Percentiles rank a stretch among this genome's conserved stretches.
Conservation (phyloP, 1,140 invertebrate species). For the Zaprionus gabonicus region DNA sequence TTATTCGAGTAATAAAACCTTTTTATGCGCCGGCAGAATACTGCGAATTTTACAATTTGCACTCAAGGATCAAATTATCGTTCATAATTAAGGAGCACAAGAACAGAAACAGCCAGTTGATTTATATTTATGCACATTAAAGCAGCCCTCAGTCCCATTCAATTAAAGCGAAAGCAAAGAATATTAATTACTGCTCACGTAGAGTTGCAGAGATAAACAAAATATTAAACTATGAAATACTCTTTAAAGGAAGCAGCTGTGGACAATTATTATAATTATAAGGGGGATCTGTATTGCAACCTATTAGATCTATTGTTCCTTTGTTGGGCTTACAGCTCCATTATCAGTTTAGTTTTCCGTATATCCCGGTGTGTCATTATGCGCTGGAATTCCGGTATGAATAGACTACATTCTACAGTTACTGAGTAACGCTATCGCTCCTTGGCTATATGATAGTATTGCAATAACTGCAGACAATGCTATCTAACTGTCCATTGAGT, state of each 20-base stretch:
- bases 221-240: not conserved
- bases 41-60: not conserved
- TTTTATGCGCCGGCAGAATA: not conserved
- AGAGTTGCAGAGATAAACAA: not conserved
- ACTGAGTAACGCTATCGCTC: no score
- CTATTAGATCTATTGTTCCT: no score
- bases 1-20: not conserved
- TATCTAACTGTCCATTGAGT: no score
- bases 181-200: not conserved
- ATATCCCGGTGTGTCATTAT: no score
- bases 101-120: not conserved
- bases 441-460: no score
- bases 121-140: not conserved
- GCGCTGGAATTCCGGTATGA: no score
- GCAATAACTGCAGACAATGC: no score
- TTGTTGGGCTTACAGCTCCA: no score
- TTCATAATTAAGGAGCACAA: not conserved
- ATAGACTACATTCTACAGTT: no score
- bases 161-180: not conserved
- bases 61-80: constrained; percentile 2
- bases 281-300: no score
- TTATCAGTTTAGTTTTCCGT: no score
- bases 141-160: not conserved
- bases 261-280: no score
- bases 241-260: not conserved